Evolutionary conservation across 2,888 invertebrate genomes (phyloP).

Genomic region (Pachydiplax longipennis): DNA sequence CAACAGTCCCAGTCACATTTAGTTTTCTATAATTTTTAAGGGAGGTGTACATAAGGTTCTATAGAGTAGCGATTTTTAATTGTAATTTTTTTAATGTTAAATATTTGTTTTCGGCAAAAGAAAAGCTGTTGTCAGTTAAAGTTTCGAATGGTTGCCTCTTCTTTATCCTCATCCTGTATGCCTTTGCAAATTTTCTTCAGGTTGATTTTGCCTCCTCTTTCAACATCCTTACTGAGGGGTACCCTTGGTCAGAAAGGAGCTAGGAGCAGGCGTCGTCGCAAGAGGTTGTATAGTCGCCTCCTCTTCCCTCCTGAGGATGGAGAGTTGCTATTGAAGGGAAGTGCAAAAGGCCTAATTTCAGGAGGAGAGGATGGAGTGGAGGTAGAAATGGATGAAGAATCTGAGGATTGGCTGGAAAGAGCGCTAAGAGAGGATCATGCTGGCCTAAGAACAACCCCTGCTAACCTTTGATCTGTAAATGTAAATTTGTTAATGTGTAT

Average conservation of each 20-base stretch:
- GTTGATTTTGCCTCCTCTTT: conserved; percentile 9
- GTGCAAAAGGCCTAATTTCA: neutral
- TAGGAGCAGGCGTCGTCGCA: conserved; percentile 4
- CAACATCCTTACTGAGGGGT: conserved; percentile 6
- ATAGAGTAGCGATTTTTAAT: neutral
- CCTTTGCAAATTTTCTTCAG: neutral
- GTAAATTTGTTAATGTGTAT: neutral
- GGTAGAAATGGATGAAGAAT: conserved; percentile 24
- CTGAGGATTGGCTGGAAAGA: conserved; percentile 42
- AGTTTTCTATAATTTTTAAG: neutral
- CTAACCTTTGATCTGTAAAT: neutral
- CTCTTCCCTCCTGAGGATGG: conserved; percentile 45
- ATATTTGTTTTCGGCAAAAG: neutral
- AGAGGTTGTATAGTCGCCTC: conserved; percentile 39
- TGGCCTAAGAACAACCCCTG: neutral
- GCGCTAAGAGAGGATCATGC: conserved; percentile 29
- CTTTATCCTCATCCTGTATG: neutral
- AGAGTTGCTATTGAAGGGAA: conserved; percentile 11
- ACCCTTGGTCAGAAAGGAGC: neutral
- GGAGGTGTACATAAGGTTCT: neutral
- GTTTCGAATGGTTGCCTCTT: neutral
- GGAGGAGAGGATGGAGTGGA: conserved; percentile 11
- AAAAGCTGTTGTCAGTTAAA: neutral
- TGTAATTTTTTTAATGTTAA: neutral
- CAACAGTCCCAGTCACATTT: neutral